Evolutionary conservation across 2,113 vertebrate genomes (phyloP), one percentile per base, ranked within the genome.

Genomic region (Heloderma charlesbogerti): DNA sequence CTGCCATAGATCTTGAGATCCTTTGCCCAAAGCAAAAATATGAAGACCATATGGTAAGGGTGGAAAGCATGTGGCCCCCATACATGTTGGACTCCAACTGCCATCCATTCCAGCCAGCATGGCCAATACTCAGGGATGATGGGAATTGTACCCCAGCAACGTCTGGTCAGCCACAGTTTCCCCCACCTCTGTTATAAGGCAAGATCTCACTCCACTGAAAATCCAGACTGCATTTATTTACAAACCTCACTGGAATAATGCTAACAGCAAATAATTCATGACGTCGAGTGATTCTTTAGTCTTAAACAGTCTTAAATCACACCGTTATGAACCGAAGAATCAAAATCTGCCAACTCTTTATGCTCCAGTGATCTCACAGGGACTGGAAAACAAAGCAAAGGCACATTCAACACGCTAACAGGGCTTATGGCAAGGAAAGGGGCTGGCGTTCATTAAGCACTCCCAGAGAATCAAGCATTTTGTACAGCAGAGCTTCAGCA

Each of bases 301-400:
- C 92, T 77, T 90, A 31, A 78, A 78, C 45, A 22, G 92, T 88
- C 93, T 69, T 92, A 88, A 90, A 94, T 88, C 94, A 45, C 83
- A 94, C 78, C 45, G 92, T 92, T 96, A 93, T 95, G 94, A 94
- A 93, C 54, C 63, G 86, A 94, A 0, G 40, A 4, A 16, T n/a
- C 78, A 72, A 91, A 13, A 86, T 37, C 93, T 96, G 97, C 97
- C 97, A 97, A 96, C 91, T 95, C 95, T 94, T 90, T 95, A 94
- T 95, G 95, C 93, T 96, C 92, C 93, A 95, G 45, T 97, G 97
- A 97, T 88, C 97, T 97, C 97, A 95, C 91, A 92, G 85, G 95
- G 91, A 86, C 84, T 18, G 91, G 94, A 0, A 82, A 94, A 90
- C 74, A 84, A 92, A 92, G 89, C 86, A 95, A 93, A 96, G 92